Base-by-base conservation (phyloP, 2,797 vertebrate genomes). In the Mormyrops attenuatus region DNA sequence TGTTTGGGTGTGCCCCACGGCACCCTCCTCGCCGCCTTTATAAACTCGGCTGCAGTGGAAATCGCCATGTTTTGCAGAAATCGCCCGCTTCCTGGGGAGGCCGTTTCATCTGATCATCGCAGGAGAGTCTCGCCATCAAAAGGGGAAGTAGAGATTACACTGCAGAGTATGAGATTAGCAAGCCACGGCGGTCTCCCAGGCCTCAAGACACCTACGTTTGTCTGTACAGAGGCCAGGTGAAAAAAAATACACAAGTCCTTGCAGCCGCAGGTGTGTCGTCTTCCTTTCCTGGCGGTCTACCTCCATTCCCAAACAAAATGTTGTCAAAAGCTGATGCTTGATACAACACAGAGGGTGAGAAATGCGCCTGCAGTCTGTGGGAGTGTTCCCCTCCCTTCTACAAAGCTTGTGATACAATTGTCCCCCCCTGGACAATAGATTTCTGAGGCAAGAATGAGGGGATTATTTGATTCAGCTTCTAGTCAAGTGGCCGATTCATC, bases 391-490 rank as follows among this genome's bases (percentile, higher is more conserved):
- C 90, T 89, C 0, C 47, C 17, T 69, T 55, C 90, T 55, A 60
- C 66, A 85, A 89, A 95, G 92, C 92, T 93, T 90, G 95, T 92
- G 93, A 94, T 93, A 92, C 92, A 92, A 94, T 93, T 93, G 89
- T 92, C 93, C 90, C 89, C 69, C 0, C 44, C 73, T 13, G 26
- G 1, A 92, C 94, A 93, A 94, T 92, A 91, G 94, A 94, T 96
- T 96, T 93, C 85, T 92, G 92, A 94, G 94, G 94, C 91, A 90
- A 93, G 93, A 95, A 94, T 73, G 92, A 94, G 90, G 89, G 93
- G 94, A 96, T 96, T 95, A 96, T 95, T 95, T 95, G 95, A 95
- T 95, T 95, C 93, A 93, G 93, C 92, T 93, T 94, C 93, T 93
- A 95, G 94, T 96, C 93, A 95, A 95, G 94, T 93, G 92, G 93